Evolutionary conservation across 2,888 invertebrate species (phyloP).

Genomic region (Timema cristinae): DNA sequence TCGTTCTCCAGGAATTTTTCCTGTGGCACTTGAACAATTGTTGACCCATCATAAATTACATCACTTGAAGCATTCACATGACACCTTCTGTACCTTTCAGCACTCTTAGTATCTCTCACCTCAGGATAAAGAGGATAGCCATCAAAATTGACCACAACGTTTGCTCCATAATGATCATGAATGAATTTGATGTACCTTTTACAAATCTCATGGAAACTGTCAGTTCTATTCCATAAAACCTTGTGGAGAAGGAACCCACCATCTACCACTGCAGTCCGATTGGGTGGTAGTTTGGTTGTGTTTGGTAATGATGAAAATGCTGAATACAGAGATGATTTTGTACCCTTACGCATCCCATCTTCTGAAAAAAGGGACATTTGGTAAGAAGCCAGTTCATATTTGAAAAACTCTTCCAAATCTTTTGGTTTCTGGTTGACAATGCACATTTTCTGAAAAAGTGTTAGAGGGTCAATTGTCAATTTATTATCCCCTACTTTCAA

Average conservation of each 20-base stretch:
- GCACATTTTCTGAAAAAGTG: no score
- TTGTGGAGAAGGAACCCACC: background rate
- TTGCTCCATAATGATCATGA: background rate
- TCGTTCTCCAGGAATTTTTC: background rate
- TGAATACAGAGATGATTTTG: no score
- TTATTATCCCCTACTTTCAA: no score
- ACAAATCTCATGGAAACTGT: background rate
- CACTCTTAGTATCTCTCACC: background rate
- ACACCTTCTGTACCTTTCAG: background rate
- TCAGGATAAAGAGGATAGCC: background rate
- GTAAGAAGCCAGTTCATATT: no score
- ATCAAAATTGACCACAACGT: background rate
- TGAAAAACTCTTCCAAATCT: no score
- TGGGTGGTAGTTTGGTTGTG: no score
- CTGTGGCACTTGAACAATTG: background rate
- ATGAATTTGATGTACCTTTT: background rate
- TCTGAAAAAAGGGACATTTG: no score
- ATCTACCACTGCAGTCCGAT: no score
- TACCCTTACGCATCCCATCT: no score
- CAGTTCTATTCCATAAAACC: background rate
- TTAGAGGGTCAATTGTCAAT: no score
- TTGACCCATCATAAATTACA: background rate
- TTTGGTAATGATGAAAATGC: no score
- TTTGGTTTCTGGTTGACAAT: no score
- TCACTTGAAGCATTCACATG: background rate